Conservation (phyloP, 1,140 invertebrate genomes). For the Psilanteris sp. region DNA sequence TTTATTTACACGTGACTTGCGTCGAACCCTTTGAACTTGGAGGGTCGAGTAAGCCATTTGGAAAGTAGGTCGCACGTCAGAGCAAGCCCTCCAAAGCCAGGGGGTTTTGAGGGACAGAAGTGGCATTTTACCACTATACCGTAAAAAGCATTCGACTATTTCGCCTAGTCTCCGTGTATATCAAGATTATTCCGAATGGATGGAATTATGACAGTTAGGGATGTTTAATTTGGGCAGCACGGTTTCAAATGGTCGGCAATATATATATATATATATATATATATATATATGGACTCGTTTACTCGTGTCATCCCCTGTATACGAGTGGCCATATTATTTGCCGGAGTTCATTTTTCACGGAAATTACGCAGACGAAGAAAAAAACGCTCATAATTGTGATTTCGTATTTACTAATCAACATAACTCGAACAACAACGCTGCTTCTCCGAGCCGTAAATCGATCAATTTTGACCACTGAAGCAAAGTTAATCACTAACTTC, state of each 20-base stretch:
- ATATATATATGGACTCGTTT: constrained; percentile 1
- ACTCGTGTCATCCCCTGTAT: too few species aligned
- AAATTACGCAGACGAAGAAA: too few species aligned
- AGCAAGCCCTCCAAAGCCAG: constrained; percentile 4
- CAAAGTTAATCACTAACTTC: too few species aligned
- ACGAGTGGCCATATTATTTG: too few species aligned
- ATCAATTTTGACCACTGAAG: too few species aligned
- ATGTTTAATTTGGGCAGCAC: constrained; percentile 1
- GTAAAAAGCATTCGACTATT: constrained; percentile 24
- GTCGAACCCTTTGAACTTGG: constrained; percentile 71
- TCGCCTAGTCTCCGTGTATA: constrained; percentile 11
- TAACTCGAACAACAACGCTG: too few species aligned
- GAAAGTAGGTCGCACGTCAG: constrained; percentile 70
- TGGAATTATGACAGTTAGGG: constrained; percentile 2
- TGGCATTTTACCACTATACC: constrained; percentile 56
- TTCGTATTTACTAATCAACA: too few species aligned
- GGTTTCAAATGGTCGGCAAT: too few species aligned
- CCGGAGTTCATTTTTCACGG: too few species aligned
- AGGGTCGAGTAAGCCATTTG: constrained; percentile 68
- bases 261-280: too few species aligned
- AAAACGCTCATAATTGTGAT: too few species aligned
- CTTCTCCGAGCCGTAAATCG: too few species aligned
- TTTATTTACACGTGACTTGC: constrained; percentile 69
- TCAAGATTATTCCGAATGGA: constrained; percentile 14
- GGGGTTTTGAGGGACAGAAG: constrained; percentile 33